Evolutionary conservation across 2,888 invertebrate genomes (phyloP).

Genomic region (Heliconius hortense): DNA sequence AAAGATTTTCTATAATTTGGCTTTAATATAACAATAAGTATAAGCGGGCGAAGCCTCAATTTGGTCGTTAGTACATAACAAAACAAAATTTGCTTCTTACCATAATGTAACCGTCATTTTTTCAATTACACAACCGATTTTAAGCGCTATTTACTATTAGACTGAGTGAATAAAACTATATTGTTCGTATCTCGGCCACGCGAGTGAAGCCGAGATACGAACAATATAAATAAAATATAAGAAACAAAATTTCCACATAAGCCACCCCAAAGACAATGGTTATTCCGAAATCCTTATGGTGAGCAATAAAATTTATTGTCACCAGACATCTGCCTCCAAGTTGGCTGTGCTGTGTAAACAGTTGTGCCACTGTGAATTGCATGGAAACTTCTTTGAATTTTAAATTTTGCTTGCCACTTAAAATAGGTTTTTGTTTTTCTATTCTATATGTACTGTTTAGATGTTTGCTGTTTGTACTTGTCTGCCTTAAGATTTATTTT

Average conservation of each 20-base stretch:
- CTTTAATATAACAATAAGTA: too few species aligned
- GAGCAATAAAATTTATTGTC: constrained; percentile 81
- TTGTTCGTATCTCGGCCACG: too few species aligned
- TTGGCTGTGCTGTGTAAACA: constrained; percentile 38
- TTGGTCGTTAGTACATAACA: too few species aligned
- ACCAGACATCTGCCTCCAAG: constrained; percentile 74
- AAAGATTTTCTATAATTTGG: too few species aligned
- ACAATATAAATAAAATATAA: constrained; percentile 1
- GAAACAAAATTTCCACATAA: neutral
- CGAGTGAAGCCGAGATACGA: neutral
- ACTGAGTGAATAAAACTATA: too few species aligned
- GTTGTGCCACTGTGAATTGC: constrained; percentile 14
- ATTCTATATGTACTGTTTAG: neutral
- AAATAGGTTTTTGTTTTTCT: constrained; percentile 1
- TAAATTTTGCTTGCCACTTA: constrained; percentile 30
- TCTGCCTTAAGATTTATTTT: too few species aligned
- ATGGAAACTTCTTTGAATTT: constrained; percentile 36
- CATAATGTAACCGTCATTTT: too few species aligned
- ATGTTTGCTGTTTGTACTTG: too few species aligned
- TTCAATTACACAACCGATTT: too few species aligned
- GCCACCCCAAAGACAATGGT: constrained; percentile 42
- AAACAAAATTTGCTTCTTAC: too few species aligned
- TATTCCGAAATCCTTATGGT: constrained; percentile 75
- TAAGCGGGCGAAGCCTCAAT: too few species aligned
- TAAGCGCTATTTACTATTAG: too few species aligned